These are phyloP conservation scores for Chionoecetes opilio DNA, from an alignment of 1,140 invertebrate species.

Conservation along the genomic window DNA sequence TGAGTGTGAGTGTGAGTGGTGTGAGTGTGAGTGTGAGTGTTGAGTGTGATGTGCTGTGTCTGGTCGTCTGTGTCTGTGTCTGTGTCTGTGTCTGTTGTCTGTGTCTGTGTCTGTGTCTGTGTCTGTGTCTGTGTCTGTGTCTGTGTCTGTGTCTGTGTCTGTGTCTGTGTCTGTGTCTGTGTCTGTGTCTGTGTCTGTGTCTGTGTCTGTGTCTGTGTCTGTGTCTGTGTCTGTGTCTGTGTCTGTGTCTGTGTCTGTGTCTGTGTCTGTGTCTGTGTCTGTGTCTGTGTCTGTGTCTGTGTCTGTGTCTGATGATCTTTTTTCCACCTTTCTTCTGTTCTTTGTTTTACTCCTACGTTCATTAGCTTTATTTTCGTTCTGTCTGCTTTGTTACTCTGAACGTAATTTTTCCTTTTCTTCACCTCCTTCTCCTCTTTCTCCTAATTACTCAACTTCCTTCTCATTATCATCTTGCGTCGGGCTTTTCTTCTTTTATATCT, in stretches of 20 bases:
- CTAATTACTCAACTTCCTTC: slow-evolving; percentile 30
- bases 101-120: not conserved
- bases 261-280: not conserved
- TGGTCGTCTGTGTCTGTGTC: not conserved
- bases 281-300: not conserved
- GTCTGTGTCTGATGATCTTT: not conserved
- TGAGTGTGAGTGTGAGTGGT: not conserved
- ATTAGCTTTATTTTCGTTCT: not conserved
- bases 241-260: not conserved
- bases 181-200: not conserved
- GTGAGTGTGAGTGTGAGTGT: not conserved
- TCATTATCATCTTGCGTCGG: not conserved
- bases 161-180: not conserved
- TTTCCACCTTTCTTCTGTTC: no score
- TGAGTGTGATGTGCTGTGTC: no score
- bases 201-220: not conserved
- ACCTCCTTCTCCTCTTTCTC: not conserved
- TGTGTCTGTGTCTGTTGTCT: not conserved
- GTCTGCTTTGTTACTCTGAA: not conserved
- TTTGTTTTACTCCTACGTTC: no score
- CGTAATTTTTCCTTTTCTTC: not conserved
- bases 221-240: not conserved
- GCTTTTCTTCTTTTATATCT: not conserved
- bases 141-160: not conserved
- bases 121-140: not conserved